A percentile compares a stretch with the other conserved stretches of the same genome.
These are phyloP conservation scores for Aptenodytes patagonicus DNA, from an alignment of 2,113 vertebrate species.

Conservation along the genomic window DNA sequence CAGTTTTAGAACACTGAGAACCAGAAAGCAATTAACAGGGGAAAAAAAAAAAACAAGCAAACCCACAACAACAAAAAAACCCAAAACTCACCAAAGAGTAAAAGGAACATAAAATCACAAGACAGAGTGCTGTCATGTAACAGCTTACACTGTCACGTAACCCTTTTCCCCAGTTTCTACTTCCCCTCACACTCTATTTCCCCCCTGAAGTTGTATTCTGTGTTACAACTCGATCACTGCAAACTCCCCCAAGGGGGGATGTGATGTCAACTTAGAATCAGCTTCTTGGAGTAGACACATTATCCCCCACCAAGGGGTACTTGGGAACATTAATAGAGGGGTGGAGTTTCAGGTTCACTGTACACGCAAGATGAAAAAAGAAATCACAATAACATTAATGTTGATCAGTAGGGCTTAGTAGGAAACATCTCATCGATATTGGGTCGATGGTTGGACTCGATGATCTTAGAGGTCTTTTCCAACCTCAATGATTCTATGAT, in stretches of 20 bases:
- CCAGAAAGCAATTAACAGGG: not conserved
- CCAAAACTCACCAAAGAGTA: not conserved
- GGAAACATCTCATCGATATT: not conserved
- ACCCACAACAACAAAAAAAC: not conserved
- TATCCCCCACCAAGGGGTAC: not conserved
- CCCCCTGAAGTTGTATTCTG: rapidly evolving
- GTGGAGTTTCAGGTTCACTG: not conserved
- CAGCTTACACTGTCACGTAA: not conserved
- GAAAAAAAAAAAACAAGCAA: not conserved
- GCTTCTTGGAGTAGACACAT: not conserved
- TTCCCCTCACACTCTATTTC: not conserved
- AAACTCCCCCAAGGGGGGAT: not conserved
- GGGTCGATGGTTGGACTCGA: no score
- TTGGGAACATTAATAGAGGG: not conserved
- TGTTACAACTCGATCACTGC: not conserved
- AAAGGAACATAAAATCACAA: not conserved
- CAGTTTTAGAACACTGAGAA: not conserved
- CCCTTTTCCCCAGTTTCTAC: not conserved
- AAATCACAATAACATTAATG: not conserved
- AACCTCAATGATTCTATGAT: no score
- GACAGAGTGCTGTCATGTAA: not conserved
- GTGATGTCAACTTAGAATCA: not conserved
- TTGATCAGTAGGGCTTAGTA: not conserved
- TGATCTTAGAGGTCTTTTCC: no score
- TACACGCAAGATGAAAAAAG: not conserved